Conservation (phyloP, 92 coral and sea anemone genomes). For the Micromussa lordhowensis region DNA sequence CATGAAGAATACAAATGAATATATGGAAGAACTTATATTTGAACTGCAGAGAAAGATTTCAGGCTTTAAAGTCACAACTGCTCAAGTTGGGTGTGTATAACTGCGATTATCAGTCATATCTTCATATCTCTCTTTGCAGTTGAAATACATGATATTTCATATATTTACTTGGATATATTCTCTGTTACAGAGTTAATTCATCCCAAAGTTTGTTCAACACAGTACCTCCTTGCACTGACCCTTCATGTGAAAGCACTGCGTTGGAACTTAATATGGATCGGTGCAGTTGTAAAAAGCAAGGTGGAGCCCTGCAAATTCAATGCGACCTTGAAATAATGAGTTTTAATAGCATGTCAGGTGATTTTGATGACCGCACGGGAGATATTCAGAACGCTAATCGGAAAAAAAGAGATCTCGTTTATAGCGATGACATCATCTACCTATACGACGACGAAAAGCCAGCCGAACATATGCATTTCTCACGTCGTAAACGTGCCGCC, state of each 20-base stretch:
- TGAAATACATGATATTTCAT: too few species aligned
- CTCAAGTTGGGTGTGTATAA: too few species aligned
- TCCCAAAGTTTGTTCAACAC: slow-evolving; percentile 29
- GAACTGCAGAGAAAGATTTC: too few species aligned
- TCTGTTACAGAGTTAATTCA: not conserved
- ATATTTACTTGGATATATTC: too few species aligned
- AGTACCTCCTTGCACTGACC: not conserved
- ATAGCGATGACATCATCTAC: slow-evolving; percentile 73
- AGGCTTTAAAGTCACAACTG: too few species aligned
- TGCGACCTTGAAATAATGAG: slow-evolving; percentile 1
- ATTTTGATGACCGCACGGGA: not conserved
- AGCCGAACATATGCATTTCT: not conserved
- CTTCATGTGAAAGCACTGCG: not conserved
- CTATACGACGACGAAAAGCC: slow-evolving; percentile 46
- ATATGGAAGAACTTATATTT: too few species aligned
- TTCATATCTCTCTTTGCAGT: too few species aligned
- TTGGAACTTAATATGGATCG: slow-evolving; percentile 11
- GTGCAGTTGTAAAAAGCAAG: slow-evolving; percentile 1
- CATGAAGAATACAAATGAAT: too few species aligned
- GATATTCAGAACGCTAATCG: not conserved
- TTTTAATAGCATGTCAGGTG: not conserved
- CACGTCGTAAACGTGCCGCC: slow-evolving; percentile 55
- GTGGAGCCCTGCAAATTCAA: not conserved
- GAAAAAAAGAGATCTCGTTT: slow-evolving; percentile 37
- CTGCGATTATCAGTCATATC: too few species aligned